Conservation (phyloP, 1,140 invertebrate species). For the Frieseomelitta varia region DNA sequence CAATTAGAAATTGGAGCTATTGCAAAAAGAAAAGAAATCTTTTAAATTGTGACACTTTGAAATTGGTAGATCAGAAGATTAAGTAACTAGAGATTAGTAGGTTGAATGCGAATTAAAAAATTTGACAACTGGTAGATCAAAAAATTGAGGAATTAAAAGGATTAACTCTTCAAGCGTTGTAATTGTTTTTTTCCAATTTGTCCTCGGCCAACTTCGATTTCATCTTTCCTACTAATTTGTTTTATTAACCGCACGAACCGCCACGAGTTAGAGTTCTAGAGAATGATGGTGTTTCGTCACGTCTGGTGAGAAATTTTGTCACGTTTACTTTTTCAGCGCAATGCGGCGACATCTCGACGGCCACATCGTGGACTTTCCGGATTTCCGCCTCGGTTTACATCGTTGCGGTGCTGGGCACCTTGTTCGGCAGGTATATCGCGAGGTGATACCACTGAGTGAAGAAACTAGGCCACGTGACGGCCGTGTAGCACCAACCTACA, state of each 20-base stretch:
- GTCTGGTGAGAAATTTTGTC: too few species aligned
- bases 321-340: conserved; percentile 69
- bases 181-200: too few species aligned
- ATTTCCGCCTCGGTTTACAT: conserved; percentile 68
- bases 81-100: background rate
- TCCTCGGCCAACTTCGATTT: too few species aligned
- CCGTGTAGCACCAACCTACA: conserved; percentile 64
- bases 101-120: too few species aligned
- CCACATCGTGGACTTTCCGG: conserved; percentile 72
- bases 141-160: background rate
- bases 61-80: background rate
- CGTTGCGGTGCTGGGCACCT: conserved; percentile 63
- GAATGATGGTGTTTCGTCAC: too few species aligned
- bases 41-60: too few species aligned
- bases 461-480: conserved; percentile 51
- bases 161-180: too few species aligned
- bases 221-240: too few species aligned
- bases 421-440: conserved; percentile 70
- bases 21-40: background rate
- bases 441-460: conserved; percentile 76
- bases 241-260: too few species aligned
- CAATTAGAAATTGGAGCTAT: background rate
- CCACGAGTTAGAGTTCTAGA: too few species aligned
- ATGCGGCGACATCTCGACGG: conserved; percentile 75
- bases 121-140: background rate